phyloP scores from a whole-genome alignment of 2,888 invertebrate genomes.

The Andrena camellia region DNA sequence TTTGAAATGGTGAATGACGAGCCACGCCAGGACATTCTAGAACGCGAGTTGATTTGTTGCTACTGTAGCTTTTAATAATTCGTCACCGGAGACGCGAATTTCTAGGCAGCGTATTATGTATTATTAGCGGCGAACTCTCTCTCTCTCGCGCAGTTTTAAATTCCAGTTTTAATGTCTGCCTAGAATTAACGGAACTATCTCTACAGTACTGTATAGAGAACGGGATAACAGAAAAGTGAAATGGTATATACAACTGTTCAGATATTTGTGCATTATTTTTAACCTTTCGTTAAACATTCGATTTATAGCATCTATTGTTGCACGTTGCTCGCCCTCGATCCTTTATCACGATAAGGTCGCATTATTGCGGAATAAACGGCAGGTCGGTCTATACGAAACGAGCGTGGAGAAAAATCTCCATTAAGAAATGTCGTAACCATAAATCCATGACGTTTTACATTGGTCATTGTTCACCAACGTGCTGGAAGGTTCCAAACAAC shows the following conservation, averaged over 20 bases:
- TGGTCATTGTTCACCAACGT: conserved; percentile 22
- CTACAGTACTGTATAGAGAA: neutral
- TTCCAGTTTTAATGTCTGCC: no score
- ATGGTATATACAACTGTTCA: neutral
- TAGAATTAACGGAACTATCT: no score
- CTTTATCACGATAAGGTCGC: neutral
- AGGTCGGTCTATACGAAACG: neutral
- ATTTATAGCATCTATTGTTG: neutral
- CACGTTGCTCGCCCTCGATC: neutral
- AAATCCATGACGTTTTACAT: neutral
- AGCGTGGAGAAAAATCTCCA: neutral
- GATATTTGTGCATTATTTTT: neutral
- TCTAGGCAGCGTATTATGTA: neutral
- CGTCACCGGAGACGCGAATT: neutral
- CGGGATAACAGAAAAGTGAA: neutral
- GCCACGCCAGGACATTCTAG: neutral
- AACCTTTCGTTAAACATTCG: neutral
- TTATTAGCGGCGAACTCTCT: no score
- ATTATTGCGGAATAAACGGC: conserved; percentile 8
- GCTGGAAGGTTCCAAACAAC: conserved; percentile 16
- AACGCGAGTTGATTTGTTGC: neutral
- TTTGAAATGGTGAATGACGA: neutral
- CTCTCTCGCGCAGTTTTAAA: no score
- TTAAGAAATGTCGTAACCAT: neutral
- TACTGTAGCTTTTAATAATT: conserved; percentile 6